Evolutionary conservation across 2,797 vertebrate species (phyloP), one percentile per base, ranked within the genome.

Genomic region (Xiphophorus birchmanni): DNA sequence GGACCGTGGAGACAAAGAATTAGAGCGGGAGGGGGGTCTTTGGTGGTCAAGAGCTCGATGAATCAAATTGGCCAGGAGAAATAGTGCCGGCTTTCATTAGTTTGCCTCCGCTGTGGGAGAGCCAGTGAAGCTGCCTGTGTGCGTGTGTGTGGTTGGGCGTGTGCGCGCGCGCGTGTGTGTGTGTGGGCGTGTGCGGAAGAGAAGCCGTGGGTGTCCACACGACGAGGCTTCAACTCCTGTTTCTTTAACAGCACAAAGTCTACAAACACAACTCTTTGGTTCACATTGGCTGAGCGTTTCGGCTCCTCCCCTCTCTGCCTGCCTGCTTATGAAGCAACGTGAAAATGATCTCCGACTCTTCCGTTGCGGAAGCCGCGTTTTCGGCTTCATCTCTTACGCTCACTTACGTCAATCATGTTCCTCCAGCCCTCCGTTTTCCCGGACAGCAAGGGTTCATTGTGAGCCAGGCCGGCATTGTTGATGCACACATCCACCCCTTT

Each of bases 391-490:
- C 42, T 69, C 45, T 18, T 56, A 79, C 42, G 52, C 96, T 95
- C 93, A 97, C 97, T 96, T 94, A 99, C 98, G 0, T 97, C 97
- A 9, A 99, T 97, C 98, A 99, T 99, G 37, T 97, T 98, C 93
- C 96, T 96, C 98, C 98, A 99, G 82, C 97, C 96, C 1, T 97
- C 96, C 0, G 98, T 98, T 88, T 74, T 97, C 56, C 98, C 98
- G 0, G 96, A 97, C 74, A 99, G 97, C 93, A 99, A 87, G 0
- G 97, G 96, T 84, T 99, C 98, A 0, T 95, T 96, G 85, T 97
- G 96, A 21, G 97, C 97, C 90, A 99, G 91, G 37, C 98, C 98
- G 0, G 98, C 98, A 0, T 99, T 99, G 94, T 99, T 99, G 94
- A 99, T 97, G 92, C 98, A 99, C 48, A 99, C 97, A 0, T 99